These are phyloP conservation scores for Serripes groenlandicus DNA, from an alignment of 2,888 invertebrate species.

Conservation along the genomic window DNA sequence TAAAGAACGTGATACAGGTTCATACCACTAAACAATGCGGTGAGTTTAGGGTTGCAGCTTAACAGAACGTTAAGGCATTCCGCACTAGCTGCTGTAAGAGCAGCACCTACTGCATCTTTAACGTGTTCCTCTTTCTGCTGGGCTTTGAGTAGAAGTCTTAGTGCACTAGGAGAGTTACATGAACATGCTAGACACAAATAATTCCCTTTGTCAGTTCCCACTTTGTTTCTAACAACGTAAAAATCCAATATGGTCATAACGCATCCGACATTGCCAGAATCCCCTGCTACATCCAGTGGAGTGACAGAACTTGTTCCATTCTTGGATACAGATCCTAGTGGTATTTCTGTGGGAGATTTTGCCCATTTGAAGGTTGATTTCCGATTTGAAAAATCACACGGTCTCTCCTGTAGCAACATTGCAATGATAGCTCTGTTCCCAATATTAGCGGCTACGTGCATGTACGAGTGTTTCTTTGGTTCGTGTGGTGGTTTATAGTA, in stretches of 20 bases:
- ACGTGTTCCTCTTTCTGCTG: slow-evolving; percentile 61
- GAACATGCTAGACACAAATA: slow-evolving; percentile 77
- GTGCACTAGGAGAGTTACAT: slow-evolving; percentile 76
- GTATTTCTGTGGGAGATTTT: slow-evolving; percentile 45
- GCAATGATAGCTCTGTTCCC: slow-evolving; percentile 75
- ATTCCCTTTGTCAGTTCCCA: slow-evolving; percentile 56
- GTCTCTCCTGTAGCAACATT: slow-evolving; percentile 77
- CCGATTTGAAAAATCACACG: slow-evolving; percentile 69
- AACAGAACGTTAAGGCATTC: slow-evolving; percentile 80
- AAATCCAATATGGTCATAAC: slow-evolving; percentile 77
- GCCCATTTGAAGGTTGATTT: slow-evolving; percentile 53
- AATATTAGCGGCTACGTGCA: slow-evolving; percentile 80
- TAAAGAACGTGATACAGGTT: slow-evolving; percentile 83
- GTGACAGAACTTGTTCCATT: slow-evolving; percentile 40
- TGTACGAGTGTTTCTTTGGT: slow-evolving; percentile 73
- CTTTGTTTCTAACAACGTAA: slow-evolving; percentile 43
- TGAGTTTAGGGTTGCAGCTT: slow-evolving; percentile 66
- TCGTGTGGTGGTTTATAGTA: slow-evolving; percentile 77
- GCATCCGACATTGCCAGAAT: slow-evolving; percentile 74
- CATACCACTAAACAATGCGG: slow-evolving; percentile 77
- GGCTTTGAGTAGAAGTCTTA: slow-evolving; percentile 75
- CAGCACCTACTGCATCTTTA: slow-evolving; percentile 77
- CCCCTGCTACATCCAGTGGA: slow-evolving; percentile 80
- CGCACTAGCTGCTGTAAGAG: slow-evolving; percentile 76
- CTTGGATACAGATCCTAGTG: slow-evolving; percentile 14